Evolutionary conservation across 2,888 invertebrate species (phyloP), one percentile per base, ranked within the genome.

Genomic region (Frankliniella fusca): DNA sequence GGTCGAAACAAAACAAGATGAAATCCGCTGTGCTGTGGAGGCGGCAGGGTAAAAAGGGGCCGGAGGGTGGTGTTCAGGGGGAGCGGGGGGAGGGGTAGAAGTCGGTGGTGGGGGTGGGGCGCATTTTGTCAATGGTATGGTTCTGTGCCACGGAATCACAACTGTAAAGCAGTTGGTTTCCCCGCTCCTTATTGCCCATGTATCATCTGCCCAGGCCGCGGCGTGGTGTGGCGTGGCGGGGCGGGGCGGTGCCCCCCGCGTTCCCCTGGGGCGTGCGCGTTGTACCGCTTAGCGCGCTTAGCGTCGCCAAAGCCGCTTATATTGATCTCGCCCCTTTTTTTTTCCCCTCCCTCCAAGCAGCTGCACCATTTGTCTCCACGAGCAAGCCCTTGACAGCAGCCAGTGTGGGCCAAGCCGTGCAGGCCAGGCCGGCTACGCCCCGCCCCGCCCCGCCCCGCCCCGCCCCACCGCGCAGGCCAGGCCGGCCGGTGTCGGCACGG

Each of bases 241-340:
- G 23, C 11, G 23, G 11, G 70, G 23, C 23, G 27, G 23, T 27
- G 70, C 70, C 54, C 54, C 18, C 54, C 18, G 54, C 18, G 54
- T 18, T 38, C 3, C 38, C 38, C 38, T 3, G 38, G 38, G 38
- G 38, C 38, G 38, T 5, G 38, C 38, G 38, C 38, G 38, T 38
- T 38, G 38, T 38, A 38, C 38, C 38, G 38, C 38, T 38, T 38
- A n/a, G n/a, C 11, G 70, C 70, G 70, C 23, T 70, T 20, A 76
- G 70, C 70, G 27, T 76, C 70, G 70, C 70, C 70, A 76, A 76
- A 76, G 70, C 70, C 23, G 70, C 70, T 76, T 76, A 76, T 76
- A 76, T 76, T 76, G 70, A 76, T 76, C 70, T 76, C n/a, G 15
- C 61, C 15, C 3, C 5, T 8, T 15, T 61, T 61, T n/a, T 61